Base-by-base conservation (phyloP, 1,140 invertebrate genomes). In the Ruditapes philippinarum region DNA sequence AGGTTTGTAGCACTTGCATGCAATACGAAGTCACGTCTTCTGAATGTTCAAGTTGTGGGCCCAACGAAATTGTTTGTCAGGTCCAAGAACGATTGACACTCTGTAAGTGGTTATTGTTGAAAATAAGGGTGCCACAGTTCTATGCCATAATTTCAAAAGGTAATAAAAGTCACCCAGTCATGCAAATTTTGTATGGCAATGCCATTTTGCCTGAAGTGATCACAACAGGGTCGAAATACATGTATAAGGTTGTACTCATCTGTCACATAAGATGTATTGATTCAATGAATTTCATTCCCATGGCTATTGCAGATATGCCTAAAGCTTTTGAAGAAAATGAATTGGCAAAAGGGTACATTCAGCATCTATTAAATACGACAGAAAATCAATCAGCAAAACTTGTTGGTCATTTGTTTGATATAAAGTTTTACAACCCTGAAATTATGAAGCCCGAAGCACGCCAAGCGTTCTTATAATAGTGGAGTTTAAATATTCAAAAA, bases 321-420 rank as follows among this genome's bases (percentile, higher is more conserved):
- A 54, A 68, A 33, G 45, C 80, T 14, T 89, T 89, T 36, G 79
- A 65, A 19, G 0, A 86, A 57, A 73, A 28, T 0, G 88, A 89
- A 74, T 33, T 89, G 5, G 33, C n/a, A 1, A 83, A 89, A 51
- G 88, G 88, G 9, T 83, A 83, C 45, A 73, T 89, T 51, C 79
- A 79, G 12, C 80, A 89, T 70, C 36, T 57, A n/a, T 83, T 70
- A 12, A 73, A 80, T 25, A 82, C 40, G 0, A 5, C 7, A 57
- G 79, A 68, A 22, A 83, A 81, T 54, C 62, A 83, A 76, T 17
- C 7, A 19, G 3, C n/a, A 19, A 60, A 73, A 38, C 22, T 45
- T 9, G n/a, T n/a, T n/a, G 19, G 22, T 31, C 60, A 62, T 31
- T 31, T 62, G 14, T 80, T 80, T 0, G 36, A 70, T 19, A 12